These are phyloP conservation scores for Metopia argyrocephala DNA, from an alignment of 2,888 invertebrate genomes.

Conservation along the genomic window DNA sequence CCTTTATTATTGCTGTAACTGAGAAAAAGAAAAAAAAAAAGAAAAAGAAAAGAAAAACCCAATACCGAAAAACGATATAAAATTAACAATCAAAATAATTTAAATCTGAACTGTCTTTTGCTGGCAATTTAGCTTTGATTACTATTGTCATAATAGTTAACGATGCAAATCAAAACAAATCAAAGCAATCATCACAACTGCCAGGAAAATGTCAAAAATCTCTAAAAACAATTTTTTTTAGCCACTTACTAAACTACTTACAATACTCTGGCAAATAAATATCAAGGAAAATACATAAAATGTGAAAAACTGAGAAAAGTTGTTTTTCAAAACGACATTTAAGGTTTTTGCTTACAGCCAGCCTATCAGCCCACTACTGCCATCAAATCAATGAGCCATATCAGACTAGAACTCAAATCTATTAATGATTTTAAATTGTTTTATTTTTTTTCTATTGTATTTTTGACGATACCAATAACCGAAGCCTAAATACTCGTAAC, in stretches of 20 bases:
- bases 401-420: slow-evolving; percentile 62
- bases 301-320: background rate
- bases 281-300: slow-evolving; percentile 24
- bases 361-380: slow-evolving; percentile 50
- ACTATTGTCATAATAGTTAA: slow-evolving; percentile 64
- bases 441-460: slow-evolving; percentile 19
- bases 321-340: slow-evolving; percentile 2
- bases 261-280: slow-evolving; percentile 63
- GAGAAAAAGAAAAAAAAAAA: slow-evolving; percentile 10
- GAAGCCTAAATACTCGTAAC: background rate
- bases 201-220: slow-evolving; percentile 65
- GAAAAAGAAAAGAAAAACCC: slow-evolving; percentile 9
- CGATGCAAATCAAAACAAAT: slow-evolving; percentile 67
- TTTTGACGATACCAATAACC: slow-evolving; percentile 11
- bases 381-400: slow-evolving; percentile 62
- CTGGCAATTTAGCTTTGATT: slow-evolving; percentile 60
- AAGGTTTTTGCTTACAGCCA: slow-evolving; percentile 11
- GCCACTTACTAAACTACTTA: slow-evolving; percentile 60
- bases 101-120: background rate
- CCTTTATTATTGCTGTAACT: slow-evolving; percentile 18
- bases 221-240: slow-evolving; percentile 43
- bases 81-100: slow-evolving; percentile 13
- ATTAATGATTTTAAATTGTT: slow-evolving; percentile 33
- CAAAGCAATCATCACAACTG: slow-evolving; percentile 66
- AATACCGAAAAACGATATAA: slow-evolving; percentile 4